A percentile compares a stretch with the other conserved stretches of the same genome.
phyloP scores from a whole-genome alignment of 37 sponge, comb jelly and placozoan species.

The Halisarca cf. caerulea region DNA sequence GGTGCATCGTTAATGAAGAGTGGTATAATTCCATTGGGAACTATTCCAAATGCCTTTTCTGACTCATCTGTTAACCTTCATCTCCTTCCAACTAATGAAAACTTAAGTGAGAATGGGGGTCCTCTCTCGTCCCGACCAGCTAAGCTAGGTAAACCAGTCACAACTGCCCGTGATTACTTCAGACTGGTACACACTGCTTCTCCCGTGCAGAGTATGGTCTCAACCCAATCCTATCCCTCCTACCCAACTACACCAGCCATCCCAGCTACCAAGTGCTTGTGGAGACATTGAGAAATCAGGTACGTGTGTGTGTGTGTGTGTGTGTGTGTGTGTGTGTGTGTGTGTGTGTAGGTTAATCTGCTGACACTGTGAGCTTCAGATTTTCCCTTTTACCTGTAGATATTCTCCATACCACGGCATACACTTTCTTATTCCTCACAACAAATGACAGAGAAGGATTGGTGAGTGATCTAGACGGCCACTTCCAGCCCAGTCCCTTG shows the following conservation, averaged over 20 bases:
- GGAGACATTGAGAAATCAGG: constrained; percentile 73
- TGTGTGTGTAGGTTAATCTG: neutral
- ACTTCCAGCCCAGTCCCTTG: neutral
- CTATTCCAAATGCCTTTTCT: constrained; percentile 32
- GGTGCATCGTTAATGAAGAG: constrained; percentile 50
- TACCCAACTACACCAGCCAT: constrained; percentile 57
- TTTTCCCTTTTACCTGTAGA: neutral
- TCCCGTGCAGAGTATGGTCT: constrained; percentile 48
- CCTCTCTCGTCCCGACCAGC: constrained; percentile 38
- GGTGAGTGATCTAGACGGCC: constrained; percentile 27
- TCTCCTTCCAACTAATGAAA: constrained; percentile 40
- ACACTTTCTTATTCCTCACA: constrained; percentile 37
- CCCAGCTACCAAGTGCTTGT: constrained; percentile 67
- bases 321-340: too few species aligned
- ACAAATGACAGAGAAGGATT: constrained; percentile 72
- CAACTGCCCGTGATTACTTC: neutral
- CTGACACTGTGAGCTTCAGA: too few species aligned
- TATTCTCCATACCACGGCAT: constrained; percentile 75
- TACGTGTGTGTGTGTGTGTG: constrained; percentile 21
- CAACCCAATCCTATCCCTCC: constrained; percentile 54
- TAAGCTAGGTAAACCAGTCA: constrained; percentile 46
- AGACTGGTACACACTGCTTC: too few species aligned
- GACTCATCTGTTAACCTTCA: constrained; percentile 53
- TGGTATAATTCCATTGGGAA: constrained; percentile 60
- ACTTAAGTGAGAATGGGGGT: constrained; percentile 36